Percentiles rank a stretch among this genome's conserved stretches.
Conservation (phyloP, 1,140 invertebrate species). For the Archegozetes longisetosus region DNA sequence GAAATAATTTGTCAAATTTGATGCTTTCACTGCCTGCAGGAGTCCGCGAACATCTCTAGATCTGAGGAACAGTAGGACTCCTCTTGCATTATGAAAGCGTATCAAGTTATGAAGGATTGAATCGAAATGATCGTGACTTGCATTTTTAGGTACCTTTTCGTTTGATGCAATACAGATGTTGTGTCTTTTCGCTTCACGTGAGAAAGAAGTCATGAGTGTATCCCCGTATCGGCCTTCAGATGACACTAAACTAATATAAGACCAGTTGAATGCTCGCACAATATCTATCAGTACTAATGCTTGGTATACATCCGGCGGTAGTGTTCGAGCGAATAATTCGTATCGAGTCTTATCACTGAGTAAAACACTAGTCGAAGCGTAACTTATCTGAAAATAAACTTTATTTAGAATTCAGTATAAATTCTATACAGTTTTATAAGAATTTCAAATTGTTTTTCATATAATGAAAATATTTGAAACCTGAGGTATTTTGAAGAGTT, state of each 20-base stretch:
- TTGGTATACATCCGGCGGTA: conserved; percentile 33
- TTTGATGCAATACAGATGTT: conserved; percentile 59
- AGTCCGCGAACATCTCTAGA: conserved; percentile 43
- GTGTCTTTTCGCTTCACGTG: conserved; percentile 42
- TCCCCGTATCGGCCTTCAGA: conserved; percentile 47
- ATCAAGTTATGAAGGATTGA: conserved; percentile 41
- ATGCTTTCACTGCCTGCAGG: conserved; percentile 30
- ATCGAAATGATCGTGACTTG: conserved; percentile 41
- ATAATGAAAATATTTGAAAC: no score
- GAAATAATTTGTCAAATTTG: conserved; percentile 20
- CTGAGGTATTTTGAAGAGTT: conserved; percentile 88
- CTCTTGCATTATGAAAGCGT: conserved; percentile 42
- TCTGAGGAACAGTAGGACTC: conserved; percentile 50
- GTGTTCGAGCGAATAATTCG: conserved; percentile 45
- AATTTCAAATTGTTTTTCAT: no score
- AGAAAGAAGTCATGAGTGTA: conserved; percentile 42
- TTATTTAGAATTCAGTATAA: no score
- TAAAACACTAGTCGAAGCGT: conserved; percentile 41
- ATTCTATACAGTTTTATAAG: no score
- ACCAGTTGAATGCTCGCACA: conserved; percentile 40
- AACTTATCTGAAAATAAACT: no score
- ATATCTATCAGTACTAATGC: conserved; percentile 41
- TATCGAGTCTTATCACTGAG: conserved; percentile 41
- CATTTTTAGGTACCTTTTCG: conserved; percentile 45
- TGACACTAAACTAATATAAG: conserved; percentile 44